Evolutionary conservation across 2,888 invertebrate species (phyloP).

Genomic region (Drosophila meridiana): DNA sequence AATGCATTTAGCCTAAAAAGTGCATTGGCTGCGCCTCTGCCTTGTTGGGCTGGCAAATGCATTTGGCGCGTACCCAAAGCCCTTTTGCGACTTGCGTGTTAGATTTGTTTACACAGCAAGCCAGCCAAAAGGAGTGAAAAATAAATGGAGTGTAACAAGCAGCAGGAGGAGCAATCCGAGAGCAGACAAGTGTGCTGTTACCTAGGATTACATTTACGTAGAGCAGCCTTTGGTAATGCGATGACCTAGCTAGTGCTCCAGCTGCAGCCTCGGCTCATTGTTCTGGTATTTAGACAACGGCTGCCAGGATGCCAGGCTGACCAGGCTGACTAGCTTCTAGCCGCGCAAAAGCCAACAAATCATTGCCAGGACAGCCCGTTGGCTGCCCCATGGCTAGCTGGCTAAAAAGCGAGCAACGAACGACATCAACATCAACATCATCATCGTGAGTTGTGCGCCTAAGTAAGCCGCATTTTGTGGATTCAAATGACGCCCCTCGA

Average conservation of each 20-base stretch:
- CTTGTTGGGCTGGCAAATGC: conserved; percentile 34
- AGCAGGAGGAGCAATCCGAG: background rate
- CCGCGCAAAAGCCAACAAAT: conserved; percentile 75
- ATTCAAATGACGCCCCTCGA: conserved; percentile 59
- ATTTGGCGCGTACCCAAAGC: conserved; percentile 36
- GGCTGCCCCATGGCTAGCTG: conserved; percentile 17
- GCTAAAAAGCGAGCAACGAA: conserved; percentile 6
- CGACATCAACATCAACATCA: conserved; percentile 49
- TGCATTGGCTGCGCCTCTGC: conserved; percentile 38
- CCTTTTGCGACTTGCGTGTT: conserved; percentile 55
- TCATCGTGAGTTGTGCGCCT: conserved; percentile 75
- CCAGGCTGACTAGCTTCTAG: conserved; percentile 39
- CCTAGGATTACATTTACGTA: conserved; percentile 74
- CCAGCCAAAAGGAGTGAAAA: conserved; percentile 73
- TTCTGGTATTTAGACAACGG: conserved; percentile 58
- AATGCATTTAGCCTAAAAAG: conserved; percentile 61
- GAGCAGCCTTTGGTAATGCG: conserved; percentile 71
- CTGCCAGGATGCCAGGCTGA: conserved; percentile 14
- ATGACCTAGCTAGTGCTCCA: conserved; percentile 54
- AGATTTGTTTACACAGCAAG: conserved; percentile 61
- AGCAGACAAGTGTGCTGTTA: conserved; percentile 18
- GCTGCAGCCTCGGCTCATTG: conserved; percentile 27
- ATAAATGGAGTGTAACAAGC: conserved; percentile 76
- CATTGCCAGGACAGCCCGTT: conserved; percentile 70
- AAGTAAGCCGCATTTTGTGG: conserved; percentile 82